phyloP scores from a whole-genome alignment of 2,797 vertebrate species.

The Clarias fuscus region DNA sequence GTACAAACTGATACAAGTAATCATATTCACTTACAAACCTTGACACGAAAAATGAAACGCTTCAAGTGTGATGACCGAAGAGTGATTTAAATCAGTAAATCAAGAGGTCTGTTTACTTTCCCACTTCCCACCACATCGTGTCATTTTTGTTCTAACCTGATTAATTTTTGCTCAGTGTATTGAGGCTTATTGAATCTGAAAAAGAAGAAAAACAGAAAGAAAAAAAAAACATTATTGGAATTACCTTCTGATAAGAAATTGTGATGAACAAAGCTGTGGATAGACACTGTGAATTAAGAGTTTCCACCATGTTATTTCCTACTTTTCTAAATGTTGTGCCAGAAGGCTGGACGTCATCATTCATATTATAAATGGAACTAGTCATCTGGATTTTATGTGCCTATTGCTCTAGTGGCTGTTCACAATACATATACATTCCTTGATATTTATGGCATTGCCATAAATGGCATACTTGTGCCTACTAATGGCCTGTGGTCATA shows the following conservation, averaged over 20 bases:
- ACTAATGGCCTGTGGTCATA: background rate
- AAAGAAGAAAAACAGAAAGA: background rate
- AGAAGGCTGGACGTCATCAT: background rate
- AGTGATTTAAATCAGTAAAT: background rate
- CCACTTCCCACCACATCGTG: slow-evolving; percentile 46
- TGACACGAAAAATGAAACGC: background rate
- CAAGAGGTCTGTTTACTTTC: slow-evolving; percentile 31
- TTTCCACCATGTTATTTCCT: background rate
- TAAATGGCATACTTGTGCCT: background rate
- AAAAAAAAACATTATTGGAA: slow-evolving; percentile 56
- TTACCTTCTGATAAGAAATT: slow-evolving; percentile 70
- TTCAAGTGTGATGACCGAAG: background rate
- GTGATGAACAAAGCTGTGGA: slow-evolving; percentile 61
- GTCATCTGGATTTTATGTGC: background rate
- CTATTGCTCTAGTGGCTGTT: background rate
- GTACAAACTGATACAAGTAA: slow-evolving; percentile 25
- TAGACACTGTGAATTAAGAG: slow-evolving; percentile 24
- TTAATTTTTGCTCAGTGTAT: slow-evolving; percentile 75
- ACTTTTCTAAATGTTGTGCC: background rate
- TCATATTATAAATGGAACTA: background rate
- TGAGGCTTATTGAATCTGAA: slow-evolving; percentile 76
- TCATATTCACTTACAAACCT: slow-evolving; percentile 26
- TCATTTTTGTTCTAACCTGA: slow-evolving; percentile 59
- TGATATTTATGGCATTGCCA: background rate
- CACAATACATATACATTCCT: background rate